Base-by-base conservation (phyloP, 2,888 invertebrate species). In the Zaprionus bogoriensis region DNA sequence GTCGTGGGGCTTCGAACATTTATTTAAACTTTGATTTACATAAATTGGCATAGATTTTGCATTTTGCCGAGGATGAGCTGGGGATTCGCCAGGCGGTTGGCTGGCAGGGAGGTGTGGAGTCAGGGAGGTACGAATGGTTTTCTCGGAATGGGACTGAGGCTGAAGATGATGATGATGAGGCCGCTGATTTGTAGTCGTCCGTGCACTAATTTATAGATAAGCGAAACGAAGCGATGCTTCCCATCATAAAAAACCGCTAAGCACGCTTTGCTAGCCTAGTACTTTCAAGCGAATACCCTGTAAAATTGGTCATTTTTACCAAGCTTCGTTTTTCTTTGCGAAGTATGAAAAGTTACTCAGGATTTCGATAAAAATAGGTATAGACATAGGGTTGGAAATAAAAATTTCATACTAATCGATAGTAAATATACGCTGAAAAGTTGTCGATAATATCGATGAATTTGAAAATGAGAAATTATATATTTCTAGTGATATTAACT, bases 11-110 rank as follows among this genome's bases (percentile, higher is more conserved):
- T 14, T 39, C 22, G 60, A 72, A 77, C 77, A 74, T 74, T 74
- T 68, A 77, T 77, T 73, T 74, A 67, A 77, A 62, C 74, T 74
- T 71, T 67, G 74, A 74, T 77, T 84, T 65, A 77, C 85, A 71
- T 78, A 71, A 80, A 80, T 73, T 74, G 70, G 63, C 66, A 83
- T 67, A 59, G 76, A 78, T 78, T 75, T 69, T 51, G 42, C 65
- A 74, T 71, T 62, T 54, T 28, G 30, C 6, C 22, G 20, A 10
- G 39, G 25, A 10, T 9, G 32, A 23, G 19, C n/a, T n/a, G 41
- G 5, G 20, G 17, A 9, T 38, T 20, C 39, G 5, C 4, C 19
- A 14, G 5, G 12, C 12, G 7, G 12, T 14, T 7, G 32, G 14
- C 14, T 7, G 7, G 7, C 3, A 7, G 32, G 1, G 6, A 9